These are phyloP conservation scores for Macroglossus sobrinus DNA, from an alignment of 2,113 vertebrate genomes.

Conservation along the genomic window DNA sequence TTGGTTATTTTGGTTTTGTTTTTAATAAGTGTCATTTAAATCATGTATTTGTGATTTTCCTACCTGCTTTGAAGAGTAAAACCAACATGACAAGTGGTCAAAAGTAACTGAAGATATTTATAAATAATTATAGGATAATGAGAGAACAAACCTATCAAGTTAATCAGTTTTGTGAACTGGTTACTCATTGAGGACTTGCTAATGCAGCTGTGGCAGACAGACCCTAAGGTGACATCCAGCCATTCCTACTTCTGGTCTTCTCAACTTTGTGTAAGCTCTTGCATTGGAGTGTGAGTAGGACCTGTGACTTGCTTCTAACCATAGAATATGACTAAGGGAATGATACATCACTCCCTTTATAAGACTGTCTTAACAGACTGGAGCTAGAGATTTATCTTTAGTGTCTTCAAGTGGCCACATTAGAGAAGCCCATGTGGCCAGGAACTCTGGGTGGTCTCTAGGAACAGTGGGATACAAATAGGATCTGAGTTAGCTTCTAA, in stretches of 20 bases:
- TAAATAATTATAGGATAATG: not conserved
- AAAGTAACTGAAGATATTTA: not conserved
- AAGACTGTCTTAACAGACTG: not conserved
- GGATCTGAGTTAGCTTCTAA: not conserved
- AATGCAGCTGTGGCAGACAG: not conserved
- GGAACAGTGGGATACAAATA: not conserved
- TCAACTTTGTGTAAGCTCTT: not conserved
- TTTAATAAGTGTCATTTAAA: not conserved
- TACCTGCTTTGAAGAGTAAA: not conserved
- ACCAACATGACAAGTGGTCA: not conserved
- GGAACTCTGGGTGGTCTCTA: not conserved
- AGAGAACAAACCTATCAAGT: not conserved
- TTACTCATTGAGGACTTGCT: not conserved
- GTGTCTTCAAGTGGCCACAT: not conserved
- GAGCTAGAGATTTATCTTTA: not conserved
- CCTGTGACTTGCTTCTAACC: not conserved
- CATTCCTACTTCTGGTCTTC: not conserved
- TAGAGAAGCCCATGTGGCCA: not conserved
- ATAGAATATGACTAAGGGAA: not conserved
- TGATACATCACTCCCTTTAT: not conserved
- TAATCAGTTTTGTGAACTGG: not conserved
- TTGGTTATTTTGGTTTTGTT: not conserved
- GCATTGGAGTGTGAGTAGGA: not conserved
- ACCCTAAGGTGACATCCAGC: not conserved
- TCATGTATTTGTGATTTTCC: not conserved